Percentiles rank a stretch among this genome's conserved stretches.
Evolutionary conservation across 2,888 invertebrate genomes (phyloP).

Genomic region (Dioctria linearis): DNA sequence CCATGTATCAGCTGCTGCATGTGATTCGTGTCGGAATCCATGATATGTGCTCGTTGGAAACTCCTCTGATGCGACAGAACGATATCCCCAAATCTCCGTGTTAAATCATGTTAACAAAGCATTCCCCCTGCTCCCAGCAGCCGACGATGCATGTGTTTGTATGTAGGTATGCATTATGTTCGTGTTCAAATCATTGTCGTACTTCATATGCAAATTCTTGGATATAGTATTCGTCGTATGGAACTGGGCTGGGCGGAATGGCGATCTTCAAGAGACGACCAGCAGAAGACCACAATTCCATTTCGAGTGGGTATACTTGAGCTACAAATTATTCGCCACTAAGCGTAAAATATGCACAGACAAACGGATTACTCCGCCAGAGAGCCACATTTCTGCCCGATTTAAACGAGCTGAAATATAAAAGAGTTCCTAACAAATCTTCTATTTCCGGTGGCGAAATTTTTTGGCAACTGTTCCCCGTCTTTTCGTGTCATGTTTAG

Average conservation of each 20-base stretch:
- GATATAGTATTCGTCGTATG: not conserved
- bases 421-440: constrained; percentile 68
- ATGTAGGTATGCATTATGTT: constrained; percentile 2
- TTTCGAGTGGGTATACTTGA: constrained; percentile 23
- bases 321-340: constrained; percentile 42
- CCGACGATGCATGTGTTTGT: not conserved
- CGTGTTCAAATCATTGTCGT: not conserved
- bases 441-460: constrained; percentile 66
- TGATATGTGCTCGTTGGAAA: constrained; percentile 35
- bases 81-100: constrained; percentile 35
- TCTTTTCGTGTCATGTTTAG: constrained; percentile 37
- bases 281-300: not conserved
- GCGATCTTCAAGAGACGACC: constrained; percentile 27
- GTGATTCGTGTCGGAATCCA: constrained; percentile 42
- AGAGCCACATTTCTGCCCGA: not conserved
- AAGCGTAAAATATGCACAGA: constrained; percentile 47
- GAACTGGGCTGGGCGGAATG: not conserved
- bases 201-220: constrained; percentile 22
- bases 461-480: constrained; percentile 60
- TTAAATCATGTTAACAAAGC: constrained; percentile 39
- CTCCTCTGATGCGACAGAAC: constrained; percentile 37
- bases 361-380: constrained; percentile 26
- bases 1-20: constrained; percentile 48
- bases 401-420: constrained; percentile 12
- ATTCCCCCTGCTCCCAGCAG: not conserved